Evolutionary conservation across 2,888 invertebrate genomes (phyloP).

Genomic region (Hyposoter didymator): DNA sequence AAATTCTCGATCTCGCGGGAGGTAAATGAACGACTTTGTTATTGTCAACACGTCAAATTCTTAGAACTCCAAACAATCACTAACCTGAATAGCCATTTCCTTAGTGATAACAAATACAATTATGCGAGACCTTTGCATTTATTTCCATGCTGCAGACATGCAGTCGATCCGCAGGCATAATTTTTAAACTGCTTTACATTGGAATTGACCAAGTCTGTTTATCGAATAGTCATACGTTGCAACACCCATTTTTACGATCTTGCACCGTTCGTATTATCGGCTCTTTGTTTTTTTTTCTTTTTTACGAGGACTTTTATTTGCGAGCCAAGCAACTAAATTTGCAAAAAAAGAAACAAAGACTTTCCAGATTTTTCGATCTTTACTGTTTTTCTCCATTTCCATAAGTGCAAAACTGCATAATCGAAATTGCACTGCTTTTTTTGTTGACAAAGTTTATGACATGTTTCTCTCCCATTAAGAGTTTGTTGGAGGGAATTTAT

Average conservation of each 20-base stretch:
- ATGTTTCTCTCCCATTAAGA: neutral
- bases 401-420: neutral
- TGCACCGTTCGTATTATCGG: neutral
- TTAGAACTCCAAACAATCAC: neutral
- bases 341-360: neutral
- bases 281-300: neutral
- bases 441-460: too few species aligned
- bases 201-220: neutral
- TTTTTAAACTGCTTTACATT: neutral
- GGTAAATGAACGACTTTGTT: conserved; percentile 11
- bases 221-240: neutral
- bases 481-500: neutral
- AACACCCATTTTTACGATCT: neutral
- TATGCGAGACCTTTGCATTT: neutral
- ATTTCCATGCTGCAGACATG: neutral
- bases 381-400: neutral
- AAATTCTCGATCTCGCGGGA: neutral
- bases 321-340: too few species aligned
- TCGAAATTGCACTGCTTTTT: neutral
- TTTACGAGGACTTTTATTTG: neutral
- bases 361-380: neutral
- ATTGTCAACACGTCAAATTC: neutral
- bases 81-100: neutral
- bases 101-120: neutral
- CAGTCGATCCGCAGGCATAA: neutral